Percentiles rank a stretch among this genome's conserved stretches.
Conservation (phyloP, 2,113 vertebrate species). For the Vidua macroura region DNA sequence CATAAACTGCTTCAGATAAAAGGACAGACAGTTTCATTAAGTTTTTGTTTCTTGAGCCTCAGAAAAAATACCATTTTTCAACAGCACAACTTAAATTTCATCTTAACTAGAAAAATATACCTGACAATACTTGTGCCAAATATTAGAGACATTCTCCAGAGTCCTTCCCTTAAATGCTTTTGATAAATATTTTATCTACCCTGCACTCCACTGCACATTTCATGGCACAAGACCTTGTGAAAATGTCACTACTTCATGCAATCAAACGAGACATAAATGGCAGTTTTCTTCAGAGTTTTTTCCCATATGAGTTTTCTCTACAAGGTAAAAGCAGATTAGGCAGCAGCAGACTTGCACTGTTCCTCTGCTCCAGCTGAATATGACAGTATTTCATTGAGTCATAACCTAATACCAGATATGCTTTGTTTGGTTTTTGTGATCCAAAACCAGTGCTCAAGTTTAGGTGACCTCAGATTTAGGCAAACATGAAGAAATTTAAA, state of each 20-base stretch:
- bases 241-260: neutral
- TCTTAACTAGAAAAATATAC: neutral
- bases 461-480: neutral
- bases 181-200: neutral
- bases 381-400: neutral
- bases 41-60: neutral
- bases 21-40: neutral
- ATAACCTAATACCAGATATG: neutral
- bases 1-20: neutral
- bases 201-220: neutral
- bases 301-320: neutral
- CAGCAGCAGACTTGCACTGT: neutral
- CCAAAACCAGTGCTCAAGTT: neutral
- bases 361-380: neutral
- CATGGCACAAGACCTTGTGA: neutral
- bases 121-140: neutral
- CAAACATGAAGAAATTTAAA: neutral
- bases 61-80: neutral
- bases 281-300: neutral
- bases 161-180: neutral
- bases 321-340: neutral
- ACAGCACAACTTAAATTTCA: neutral
- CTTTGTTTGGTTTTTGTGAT: neutral
- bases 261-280: neutral
- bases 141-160: neutral